Base-by-base conservation (phyloP, 2,888 invertebrate species). In the Germaria angustata region DNA sequence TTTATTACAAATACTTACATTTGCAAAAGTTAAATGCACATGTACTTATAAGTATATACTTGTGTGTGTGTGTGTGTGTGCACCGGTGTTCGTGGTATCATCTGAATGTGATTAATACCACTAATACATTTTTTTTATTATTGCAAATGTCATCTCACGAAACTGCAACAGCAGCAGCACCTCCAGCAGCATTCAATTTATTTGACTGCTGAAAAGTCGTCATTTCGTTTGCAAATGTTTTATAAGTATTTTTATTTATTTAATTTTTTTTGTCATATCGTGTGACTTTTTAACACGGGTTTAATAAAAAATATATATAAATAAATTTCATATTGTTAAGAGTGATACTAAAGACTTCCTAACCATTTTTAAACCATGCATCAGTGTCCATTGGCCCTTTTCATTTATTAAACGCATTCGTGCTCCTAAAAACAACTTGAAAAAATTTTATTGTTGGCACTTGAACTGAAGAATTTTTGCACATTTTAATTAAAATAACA, bases 121-220 rank as follows among this genome's bases (percentile, higher is more conserved):
- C 59, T 32, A 61, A 49, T 51, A 69, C 28, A 68, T 59, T 77
- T 68, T 59, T 51, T 39, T 28, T 28, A 53, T 69, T 51, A n/a
- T 61, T 28, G 20, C 41, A 55, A 24, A 53, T 53, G 41, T 53
- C 73, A 61, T 53, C 28, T 57, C 20, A 36, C 51, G 24, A 55
- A 15, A 34, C 24, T 15, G n/a, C n/a, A n/a, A n/a, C n/a, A 28
- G 28, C 28, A 28, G 55, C 71, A 13, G 2, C 51, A 59, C 28
- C 51, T 13, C 5, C 32, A 32, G 24, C 36, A 32, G 24, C 36
- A 8, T 22, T 17, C 44, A 36, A 44, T 46, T 28, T 8, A 17
- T 7, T 39, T 72, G 61, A 39, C 28, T 41, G 61, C 39, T 41
- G 20, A 73, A 61, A 32, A 44, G 8, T 4, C 39, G 59, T 24